Evolutionary conservation across 2,797 vertebrate species (phyloP).

Genomic region (Poeciliopsis gracilis): DNA sequence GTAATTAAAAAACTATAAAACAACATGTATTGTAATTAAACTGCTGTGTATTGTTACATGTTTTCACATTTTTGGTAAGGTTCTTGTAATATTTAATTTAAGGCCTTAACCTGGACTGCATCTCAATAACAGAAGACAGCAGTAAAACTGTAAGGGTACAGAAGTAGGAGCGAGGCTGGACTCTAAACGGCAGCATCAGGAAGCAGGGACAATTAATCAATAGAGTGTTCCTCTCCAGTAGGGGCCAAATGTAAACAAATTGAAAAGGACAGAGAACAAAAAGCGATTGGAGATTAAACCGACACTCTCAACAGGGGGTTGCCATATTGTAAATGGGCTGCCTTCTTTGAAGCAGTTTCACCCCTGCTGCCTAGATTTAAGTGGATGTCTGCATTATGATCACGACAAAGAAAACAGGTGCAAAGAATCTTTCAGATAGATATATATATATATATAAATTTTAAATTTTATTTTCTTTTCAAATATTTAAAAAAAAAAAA

Average conservation of each 20-base stretch:
- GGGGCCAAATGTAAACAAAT: constrained; percentile 83
- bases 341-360: constrained; percentile 64
- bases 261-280: constrained; percentile 79
- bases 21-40: background rate
- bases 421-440: constrained; percentile 26
- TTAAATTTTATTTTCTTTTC: constrained; percentile 25
- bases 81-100: constrained; percentile 54
- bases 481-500: background rate
- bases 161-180: background rate
- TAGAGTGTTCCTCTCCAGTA: constrained; percentile 78
- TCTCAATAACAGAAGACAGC: constrained; percentile 63
- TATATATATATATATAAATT: constrained; percentile 6
- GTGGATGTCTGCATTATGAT: constrained; percentile 51
- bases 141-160: constrained; percentile 55
- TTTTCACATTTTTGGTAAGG: background rate
- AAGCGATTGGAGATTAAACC: constrained; percentile 76
- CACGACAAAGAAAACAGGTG: constrained; percentile 45
- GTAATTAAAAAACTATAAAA: constrained; percentile 29
- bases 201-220: constrained; percentile 80
- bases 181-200: constrained; percentile 71
- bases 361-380: constrained; percentile 47
- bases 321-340: constrained; percentile 60
- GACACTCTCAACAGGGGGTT: constrained; percentile 68
- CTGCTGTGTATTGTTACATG: background rate
- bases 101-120: constrained; percentile 50